These are phyloP conservation scores for Oostethus manadensis DNA, from an alignment of 2,113 vertebrate species.

Conservation along the genomic window DNA sequence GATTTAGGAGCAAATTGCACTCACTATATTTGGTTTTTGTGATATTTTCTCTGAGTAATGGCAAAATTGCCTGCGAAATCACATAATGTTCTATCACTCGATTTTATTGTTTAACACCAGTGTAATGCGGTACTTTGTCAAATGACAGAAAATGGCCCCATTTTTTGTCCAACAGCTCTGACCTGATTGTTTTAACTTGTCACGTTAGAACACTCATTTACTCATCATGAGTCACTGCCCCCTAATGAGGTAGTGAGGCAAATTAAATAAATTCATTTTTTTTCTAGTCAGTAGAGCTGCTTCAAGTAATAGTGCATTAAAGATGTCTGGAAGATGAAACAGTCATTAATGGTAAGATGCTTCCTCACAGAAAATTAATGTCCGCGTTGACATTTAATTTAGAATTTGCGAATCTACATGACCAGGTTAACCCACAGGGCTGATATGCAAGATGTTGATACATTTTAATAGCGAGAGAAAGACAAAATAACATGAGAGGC, in stretches of 20 bases:
- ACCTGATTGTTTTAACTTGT: slow-evolving; percentile 63
- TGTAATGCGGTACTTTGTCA: slow-evolving; percentile 39
- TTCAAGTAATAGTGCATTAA: slow-evolving; percentile 34
- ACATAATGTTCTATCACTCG: slow-evolving; percentile 33
- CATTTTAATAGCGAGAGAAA: background rate
- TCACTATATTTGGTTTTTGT: slow-evolving; percentile 9
- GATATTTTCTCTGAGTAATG: slow-evolving; percentile 40
- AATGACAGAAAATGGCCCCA: slow-evolving; percentile 36
- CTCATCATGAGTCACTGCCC: slow-evolving; percentile 49
- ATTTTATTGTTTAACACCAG: slow-evolving; percentile 53
- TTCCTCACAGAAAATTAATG: slow-evolving; percentile 4
- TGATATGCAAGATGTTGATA: background rate
- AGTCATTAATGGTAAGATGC: slow-evolving; percentile 28
- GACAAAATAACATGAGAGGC: background rate
- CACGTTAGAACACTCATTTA: slow-evolving; percentile 53
- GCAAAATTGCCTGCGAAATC: slow-evolving; percentile 43
- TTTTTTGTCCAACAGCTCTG: slow-evolving; percentile 51
- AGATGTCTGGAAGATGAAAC: slow-evolving; percentile 30
- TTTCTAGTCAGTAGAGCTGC: slow-evolving; percentile 22
- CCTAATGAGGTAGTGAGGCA: slow-evolving; percentile 42
- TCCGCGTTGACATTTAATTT: background rate
- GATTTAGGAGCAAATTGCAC: slow-evolving; percentile 22
- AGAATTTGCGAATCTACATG: background rate
- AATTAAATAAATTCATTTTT: slow-evolving; percentile 50
- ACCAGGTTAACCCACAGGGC: background rate